Percentiles rank a stretch among this genome's conserved stretches.
Evolutionary conservation across 2,797 vertebrate species (phyloP).

Genomic region (Coracias cyanogaster): DNA sequence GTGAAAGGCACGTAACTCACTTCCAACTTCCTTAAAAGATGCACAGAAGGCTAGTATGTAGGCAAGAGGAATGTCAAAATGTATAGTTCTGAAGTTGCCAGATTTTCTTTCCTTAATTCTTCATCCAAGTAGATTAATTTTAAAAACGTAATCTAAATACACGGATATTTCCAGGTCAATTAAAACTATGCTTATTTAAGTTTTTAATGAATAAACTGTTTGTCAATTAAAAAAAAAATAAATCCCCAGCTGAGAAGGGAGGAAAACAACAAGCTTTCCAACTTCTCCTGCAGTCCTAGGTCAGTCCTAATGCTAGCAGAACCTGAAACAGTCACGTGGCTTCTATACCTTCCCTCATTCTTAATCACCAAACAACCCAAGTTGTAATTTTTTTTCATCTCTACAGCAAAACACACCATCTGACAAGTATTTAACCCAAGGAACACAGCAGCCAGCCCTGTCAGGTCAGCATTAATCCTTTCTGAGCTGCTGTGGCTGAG

Average conservation of each 20-base stretch:
- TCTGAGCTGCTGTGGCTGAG: not conserved
- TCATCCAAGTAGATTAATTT: not conserved
- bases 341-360: not conserved
- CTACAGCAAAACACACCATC: not conserved
- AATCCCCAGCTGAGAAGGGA: not conserved
- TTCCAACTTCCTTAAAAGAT: not conserved
- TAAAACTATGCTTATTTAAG: not conserved
- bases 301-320: not conserved
- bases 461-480: rapidly evolving
- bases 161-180: not conserved
- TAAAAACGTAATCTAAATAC: not conserved
- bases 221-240: not conserved
- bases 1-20: not conserved
- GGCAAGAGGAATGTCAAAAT: not conserved
- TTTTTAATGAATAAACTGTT: not conserved
- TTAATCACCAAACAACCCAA: not conserved
- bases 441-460: not conserved
- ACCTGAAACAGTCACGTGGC: not conserved
- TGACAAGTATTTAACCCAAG: not conserved
- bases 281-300: not conserved
- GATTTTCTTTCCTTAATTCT: not conserved
- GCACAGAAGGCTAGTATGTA: not conserved
- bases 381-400: not conserved
- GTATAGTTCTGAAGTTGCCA: not conserved
- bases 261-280: not conserved